Conservation (phyloP, 2,888 invertebrate genomes). For the Drosophila barbarae region DNA sequence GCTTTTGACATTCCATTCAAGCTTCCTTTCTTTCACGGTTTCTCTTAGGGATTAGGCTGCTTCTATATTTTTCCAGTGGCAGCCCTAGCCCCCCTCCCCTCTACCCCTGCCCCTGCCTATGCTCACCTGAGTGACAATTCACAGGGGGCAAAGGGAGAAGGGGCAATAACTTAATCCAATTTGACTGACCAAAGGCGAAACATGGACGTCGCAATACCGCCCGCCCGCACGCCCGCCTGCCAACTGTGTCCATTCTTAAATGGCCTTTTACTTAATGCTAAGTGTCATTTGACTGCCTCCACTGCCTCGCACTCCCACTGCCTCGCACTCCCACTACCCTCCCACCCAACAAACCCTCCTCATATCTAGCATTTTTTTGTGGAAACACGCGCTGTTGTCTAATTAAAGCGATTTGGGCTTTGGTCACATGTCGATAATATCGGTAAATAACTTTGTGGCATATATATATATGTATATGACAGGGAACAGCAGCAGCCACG, state of each 20-base stretch:
- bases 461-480: constrained; percentile 16
- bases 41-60: constrained; percentile 25
- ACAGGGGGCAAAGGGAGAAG: constrained; percentile 17
- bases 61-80: constrained; percentile 33
- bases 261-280: constrained; percentile 66
- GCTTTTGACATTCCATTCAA: neutral
- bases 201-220: constrained; percentile 12
- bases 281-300: constrained; percentile 49
- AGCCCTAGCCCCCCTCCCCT: neutral
- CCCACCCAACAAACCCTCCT: neutral
- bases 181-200: constrained; percentile 52
- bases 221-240: neutral
- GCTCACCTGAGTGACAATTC: constrained; percentile 7
- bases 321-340: neutral
- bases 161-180: constrained; percentile 70
- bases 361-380: neutral
- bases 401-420: constrained; percentile 44
- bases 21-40: neutral
- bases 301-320: neutral
- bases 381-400: constrained; percentile 21
- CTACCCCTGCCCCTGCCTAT: neutral
- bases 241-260: constrained; percentile 49
- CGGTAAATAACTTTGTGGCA: constrained; percentile 24
- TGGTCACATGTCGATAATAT: constrained; percentile 41
- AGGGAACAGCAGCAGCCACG: neutral